Evolutionary conservation across 2,113 vertebrate genomes (phyloP).

Genomic region (Bubo blakistoni): DNA sequence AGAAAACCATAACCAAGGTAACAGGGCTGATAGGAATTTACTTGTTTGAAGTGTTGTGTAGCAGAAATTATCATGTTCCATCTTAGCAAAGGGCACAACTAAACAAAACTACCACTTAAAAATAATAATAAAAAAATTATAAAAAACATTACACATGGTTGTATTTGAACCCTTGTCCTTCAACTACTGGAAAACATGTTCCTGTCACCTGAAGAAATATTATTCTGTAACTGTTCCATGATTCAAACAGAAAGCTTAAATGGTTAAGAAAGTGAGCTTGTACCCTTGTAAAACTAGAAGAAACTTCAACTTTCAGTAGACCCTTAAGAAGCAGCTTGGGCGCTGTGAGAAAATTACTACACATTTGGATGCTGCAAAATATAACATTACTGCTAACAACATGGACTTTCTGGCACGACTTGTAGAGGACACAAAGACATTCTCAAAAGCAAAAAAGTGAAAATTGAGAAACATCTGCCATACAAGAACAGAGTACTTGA

Average conservation of each 20-base stretch:
- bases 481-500: background rate
- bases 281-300: background rate
- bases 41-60: background rate
- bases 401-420: background rate
- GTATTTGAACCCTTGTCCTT: background rate
- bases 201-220: background rate
- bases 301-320: background rate
- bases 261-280: background rate
- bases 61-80: background rate
- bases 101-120: background rate
- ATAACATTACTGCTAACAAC: background rate
- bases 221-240: background rate
- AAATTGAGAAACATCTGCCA: background rate
- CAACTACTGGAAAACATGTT: background rate
- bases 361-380: background rate
- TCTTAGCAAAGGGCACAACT: background rate
- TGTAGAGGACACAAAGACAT: background rate
- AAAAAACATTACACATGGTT: accelerated
- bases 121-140: background rate
- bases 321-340: background rate
- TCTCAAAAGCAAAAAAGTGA: background rate
- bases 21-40: background rate
- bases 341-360: background rate
- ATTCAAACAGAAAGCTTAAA: background rate
- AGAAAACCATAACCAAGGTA: accelerated